A percentile compares a stretch with the other conserved stretches of the same genome.
These are phyloP conservation scores for Caenorhabditis latens DNA, from an alignment of 1,140 invertebrate species.

Conservation along the genomic window DNA sequence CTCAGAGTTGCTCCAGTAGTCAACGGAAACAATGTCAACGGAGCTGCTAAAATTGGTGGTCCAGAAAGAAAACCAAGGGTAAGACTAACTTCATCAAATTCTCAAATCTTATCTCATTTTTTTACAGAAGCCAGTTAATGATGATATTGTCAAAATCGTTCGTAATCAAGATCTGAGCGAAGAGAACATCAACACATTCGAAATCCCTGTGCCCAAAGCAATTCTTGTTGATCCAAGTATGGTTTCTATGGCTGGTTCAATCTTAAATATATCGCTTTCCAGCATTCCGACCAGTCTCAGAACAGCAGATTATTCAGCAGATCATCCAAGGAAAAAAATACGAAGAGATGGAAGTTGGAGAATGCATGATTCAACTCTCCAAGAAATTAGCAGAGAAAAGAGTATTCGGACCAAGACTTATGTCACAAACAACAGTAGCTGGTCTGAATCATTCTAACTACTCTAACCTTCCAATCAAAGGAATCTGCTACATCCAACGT, in stretches of 20 bases:
- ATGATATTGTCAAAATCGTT: conserved; percentile 67
- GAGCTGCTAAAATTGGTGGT: background rate
- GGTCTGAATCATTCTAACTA: conserved; percentile 69
- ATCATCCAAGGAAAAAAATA: conserved; percentile 65
- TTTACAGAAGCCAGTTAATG: conserved; percentile 63
- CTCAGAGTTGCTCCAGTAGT: conserved; percentile 20
- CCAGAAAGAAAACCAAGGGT: conserved; percentile 45
- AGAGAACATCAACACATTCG: conserved; percentile 59
- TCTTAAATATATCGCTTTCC: conserved; percentile 12
- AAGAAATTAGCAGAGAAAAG: conserved; percentile 68
- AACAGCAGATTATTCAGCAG: conserved; percentile 66
- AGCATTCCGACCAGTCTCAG: conserved; percentile 65
- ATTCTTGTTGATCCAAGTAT: conserved; percentile 64
- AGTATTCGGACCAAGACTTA: conserved; percentile 67
- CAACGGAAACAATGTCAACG: background rate
- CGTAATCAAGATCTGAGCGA: conserved; percentile 64
- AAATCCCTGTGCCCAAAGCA: conserved; percentile 67
- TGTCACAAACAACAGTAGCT: conserved; percentile 69
- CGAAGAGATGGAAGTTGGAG: conserved; percentile 62
- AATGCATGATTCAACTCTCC: conserved; percentile 64
- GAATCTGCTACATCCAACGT: conserved; percentile 70
- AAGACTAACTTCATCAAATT: background rate
- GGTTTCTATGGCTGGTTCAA: background rate
- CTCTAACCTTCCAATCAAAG: conserved; percentile 66
- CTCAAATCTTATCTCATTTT: background rate